A percentile compares a stretch with the other conserved stretches of the same genome.
Conservation (phyloP, 2,797 vertebrate genomes). For the Diplodus puntazzo region DNA sequence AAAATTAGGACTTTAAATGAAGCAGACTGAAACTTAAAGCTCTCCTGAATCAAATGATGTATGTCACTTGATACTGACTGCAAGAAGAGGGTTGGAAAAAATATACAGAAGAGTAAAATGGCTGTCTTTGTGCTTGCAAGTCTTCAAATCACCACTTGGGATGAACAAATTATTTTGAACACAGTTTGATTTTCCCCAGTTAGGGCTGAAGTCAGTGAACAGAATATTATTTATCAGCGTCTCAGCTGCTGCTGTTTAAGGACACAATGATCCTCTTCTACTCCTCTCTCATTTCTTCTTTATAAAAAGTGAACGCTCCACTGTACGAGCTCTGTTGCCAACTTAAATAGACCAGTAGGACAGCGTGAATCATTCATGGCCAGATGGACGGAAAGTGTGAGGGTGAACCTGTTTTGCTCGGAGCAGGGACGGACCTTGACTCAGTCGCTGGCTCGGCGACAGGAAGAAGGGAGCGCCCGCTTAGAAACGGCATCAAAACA, state of each 20-base stretch:
- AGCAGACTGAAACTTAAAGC: too few relatives aligned
- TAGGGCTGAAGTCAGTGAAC: not conserved
- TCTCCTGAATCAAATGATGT: too few relatives aligned
- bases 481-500: constrained; percentile 73
- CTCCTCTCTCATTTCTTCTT: constrained; percentile 11
- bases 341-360: constrained; percentile 51
- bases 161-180: not conserved
- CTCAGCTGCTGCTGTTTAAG: constrained; percentile 23
- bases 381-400: constrained; percentile 78
- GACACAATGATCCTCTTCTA: not conserved
- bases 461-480: constrained; percentile 57
- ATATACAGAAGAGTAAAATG: not conserved
- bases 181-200: not conserved
- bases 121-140: not conserved
- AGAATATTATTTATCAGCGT: constrained; percentile 6
- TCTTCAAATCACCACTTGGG: not conserved
- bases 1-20: too few relatives aligned
- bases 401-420: constrained; percentile 54
- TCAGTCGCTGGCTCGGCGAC: constrained; percentile 62
- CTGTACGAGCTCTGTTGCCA: constrained; percentile 28
- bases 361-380: constrained; percentile 78
- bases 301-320: constrained; percentile 22
- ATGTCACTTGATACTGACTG: too few relatives aligned
- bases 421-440: constrained; percentile 57
- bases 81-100: too few relatives aligned